Base-by-base conservation (phyloP, 2,797 vertebrate genomes). In the Hylomyscus alleni region DNA sequence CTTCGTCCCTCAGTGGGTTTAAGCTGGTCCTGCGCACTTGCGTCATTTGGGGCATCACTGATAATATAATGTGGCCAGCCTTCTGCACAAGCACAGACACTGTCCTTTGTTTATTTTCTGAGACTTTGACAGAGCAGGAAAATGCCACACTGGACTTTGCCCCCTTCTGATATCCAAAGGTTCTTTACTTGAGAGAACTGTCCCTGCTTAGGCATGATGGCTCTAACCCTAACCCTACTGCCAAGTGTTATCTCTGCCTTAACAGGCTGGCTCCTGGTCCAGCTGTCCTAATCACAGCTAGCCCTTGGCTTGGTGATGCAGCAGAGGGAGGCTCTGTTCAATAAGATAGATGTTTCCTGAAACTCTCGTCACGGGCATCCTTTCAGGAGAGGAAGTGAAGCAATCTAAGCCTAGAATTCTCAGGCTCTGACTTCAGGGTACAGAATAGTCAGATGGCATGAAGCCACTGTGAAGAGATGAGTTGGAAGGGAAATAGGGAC, bases 1-100 rank as follows among this genome's bases (percentile, higher is more conserved):
- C 8, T 82, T 95, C 85, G 58, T 92, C 29, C 54, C n/a, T 89
- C 31, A 54, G 89, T 93, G 60, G 44, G 40, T 37, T 81, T 92
- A 72, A 89, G 26, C 86, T 19, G 34, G 8, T 34, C 47, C 50
- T 65, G 65, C 13, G 3, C 15, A 40, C 81, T 3, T 60, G 58
- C 60, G n/a, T 77, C 3, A 87, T 60, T 76, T n/a, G 10, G 34
- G 83, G 20, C 6, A 73, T 93, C 54, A 47, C 0, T 76, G 58
- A 67, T 13, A 65, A 60, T 12, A 65, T 0, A 62, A 22, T 26
- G 34, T 20, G 77, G 58, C 56, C 12, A 14, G 11, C 58, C 76
- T 62, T 40, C 24, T 0, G 11, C 77, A 86, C 29, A 88, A 54
- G 91, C 3, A 81, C 69, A 88, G 75, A 56, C 34, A 15, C 4